Base-by-base conservation (phyloP, 2,797 vertebrate species). In the Silurus aristotelis region DNA sequence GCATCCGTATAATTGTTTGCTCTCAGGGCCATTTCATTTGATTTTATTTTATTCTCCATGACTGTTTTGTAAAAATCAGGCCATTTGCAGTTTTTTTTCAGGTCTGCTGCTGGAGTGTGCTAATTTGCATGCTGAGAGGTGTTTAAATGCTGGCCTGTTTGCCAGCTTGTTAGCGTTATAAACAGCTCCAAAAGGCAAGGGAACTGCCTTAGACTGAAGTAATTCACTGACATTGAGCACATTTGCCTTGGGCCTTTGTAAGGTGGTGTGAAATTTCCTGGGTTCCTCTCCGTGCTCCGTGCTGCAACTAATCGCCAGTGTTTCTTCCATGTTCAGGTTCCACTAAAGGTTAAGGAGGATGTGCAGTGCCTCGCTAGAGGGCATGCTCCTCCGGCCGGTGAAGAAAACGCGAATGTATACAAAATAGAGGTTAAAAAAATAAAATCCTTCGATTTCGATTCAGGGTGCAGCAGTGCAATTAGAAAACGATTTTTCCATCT, bases 21-120 rank as follows among this genome's bases (percentile, higher is more conserved):
- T 87, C 60, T 25, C 19, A 68, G 76, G 46, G 31, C 76, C 25
- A 20, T 31, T 80, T 68, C 76, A 31, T 72, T 38, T 43, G 82
- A 80, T 80, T 55, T 71, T 52, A 52, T 73, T 81, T 68, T 76
- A 60, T 71, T 84, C 46, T 61, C 3, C 20, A 61, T n/a, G 46
- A 73, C 17, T 80, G 78, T 79, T 87, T 83, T 64, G 68, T 75
- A 68, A 43, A 83, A 83, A 79, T 79, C 81, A 7, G 75, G 58
- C 46, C 61, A 75, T 87, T 87, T 83, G 67, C 85, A 87, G 83
- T 87, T 80, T 43, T 71, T 43, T 71, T 80, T 89, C 85, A 87
- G 78, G 71, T 60, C 63, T 83, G 31, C 82, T 70, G 70, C 58
- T 78, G 4, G 25, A 80, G 46, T 78, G 60, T 78, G 79, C 84